Evolutionary conservation across 2,888 invertebrate genomes (phyloP).

Genomic region (Spisula solida): DNA sequence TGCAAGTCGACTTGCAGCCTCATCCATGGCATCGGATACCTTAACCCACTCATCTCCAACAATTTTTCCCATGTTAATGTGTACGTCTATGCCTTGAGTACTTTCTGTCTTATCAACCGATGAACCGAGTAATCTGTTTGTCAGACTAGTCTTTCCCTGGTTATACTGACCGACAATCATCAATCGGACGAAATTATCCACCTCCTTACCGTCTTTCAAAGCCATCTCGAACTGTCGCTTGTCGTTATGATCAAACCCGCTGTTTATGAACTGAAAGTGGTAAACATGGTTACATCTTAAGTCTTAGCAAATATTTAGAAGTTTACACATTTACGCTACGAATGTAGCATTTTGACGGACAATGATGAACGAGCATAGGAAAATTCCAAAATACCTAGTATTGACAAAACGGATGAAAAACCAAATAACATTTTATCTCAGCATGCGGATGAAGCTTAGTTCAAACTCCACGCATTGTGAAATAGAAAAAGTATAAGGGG

Average conservation of each 20-base stretch:
- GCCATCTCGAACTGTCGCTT: background rate
- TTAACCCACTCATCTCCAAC: background rate
- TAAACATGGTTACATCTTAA: background rate
- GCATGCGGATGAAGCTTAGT: no score
- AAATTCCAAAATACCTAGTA: no score
- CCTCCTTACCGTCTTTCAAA: background rate
- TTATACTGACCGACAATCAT: slow-evolving; percentile 7
- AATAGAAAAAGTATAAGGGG: no score
- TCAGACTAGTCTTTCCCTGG: background rate
- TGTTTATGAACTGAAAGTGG: background rate
- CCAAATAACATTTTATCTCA: no score
- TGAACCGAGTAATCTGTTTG: background rate
- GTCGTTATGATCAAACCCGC: background rate
- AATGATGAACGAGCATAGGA: no score
- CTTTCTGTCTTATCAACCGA: background rate
- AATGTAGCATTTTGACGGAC: no score
- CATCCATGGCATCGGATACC: background rate
- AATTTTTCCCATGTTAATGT: background rate
- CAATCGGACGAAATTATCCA: background rate
- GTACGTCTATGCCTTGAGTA: slow-evolving; percentile 6
- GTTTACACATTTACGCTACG: no score
- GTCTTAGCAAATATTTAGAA: no score
- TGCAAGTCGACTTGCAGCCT: background rate
- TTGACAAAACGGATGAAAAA: no score
- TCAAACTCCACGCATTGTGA: no score